Percentiles rank a stretch among this genome's conserved stretches.
Conservation (phyloP, 64 coral and sea anemone species). For the Stylophora pistillata region DNA sequence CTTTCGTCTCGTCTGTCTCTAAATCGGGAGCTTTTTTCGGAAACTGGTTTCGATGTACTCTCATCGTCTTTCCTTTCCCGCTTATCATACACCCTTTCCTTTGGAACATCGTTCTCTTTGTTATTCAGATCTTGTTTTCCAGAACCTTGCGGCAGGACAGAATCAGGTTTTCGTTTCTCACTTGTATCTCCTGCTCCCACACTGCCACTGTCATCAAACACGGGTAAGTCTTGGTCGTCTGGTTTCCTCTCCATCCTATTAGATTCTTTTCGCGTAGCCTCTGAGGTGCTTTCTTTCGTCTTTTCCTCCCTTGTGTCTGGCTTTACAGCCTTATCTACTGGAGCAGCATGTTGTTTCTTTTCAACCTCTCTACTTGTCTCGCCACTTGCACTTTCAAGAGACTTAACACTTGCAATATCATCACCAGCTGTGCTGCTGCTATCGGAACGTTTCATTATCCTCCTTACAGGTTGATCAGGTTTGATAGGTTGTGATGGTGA, state of each 20-base stretch:
- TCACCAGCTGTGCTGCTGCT: slow-evolving; percentile 98
- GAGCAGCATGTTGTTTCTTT: neutral
- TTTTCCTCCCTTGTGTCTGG: neutral
- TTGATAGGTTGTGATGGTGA: slow-evolving; percentile 73
- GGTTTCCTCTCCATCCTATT: slow-evolving; percentile 15
- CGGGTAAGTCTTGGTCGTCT: slow-evolving; percentile 4
- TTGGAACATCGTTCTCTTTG: slow-evolving; percentile 16
- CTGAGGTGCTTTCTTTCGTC: neutral
- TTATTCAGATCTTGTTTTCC: neutral
- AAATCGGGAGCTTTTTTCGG: neutral
- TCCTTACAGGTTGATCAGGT: slow-evolving; percentile 61
- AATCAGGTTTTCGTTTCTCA: slow-evolving; percentile 43
- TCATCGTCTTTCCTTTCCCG: slow-evolving; percentile 61
- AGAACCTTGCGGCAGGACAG: neutral
- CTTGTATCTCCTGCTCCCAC: neutral
- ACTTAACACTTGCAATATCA: slow-evolving; percentile 95
- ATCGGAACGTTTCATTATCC: slow-evolving; percentile 97
- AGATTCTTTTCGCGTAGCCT: neutral
- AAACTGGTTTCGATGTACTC: slow-evolving; percentile 14
- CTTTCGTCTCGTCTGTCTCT: slow-evolving; percentile 32
- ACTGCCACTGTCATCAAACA: slow-evolving; percentile 36
- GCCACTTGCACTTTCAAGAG: slow-evolving; percentile 67
- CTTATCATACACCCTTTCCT: neutral
- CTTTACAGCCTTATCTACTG: neutral
- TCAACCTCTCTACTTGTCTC: slow-evolving; percentile 30